phyloP scores from a whole-genome alignment of 2,888 invertebrate genomes.

The Campoplex capitator region DNA sequence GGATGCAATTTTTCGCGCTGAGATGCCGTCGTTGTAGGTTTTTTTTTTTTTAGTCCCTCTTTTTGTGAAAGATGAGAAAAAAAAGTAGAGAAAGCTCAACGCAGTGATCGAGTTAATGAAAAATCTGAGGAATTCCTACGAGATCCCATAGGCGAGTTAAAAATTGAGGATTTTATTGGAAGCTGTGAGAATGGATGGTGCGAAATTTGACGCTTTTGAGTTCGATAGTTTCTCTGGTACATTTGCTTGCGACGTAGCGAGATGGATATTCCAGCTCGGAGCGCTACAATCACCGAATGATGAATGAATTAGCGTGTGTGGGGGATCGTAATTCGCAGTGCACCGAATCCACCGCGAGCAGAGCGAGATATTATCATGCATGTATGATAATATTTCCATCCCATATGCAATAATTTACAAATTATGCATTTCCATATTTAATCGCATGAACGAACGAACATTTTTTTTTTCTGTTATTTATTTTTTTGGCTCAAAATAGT shows the following conservation, averaged over 20 bases:
- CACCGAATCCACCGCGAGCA: background rate
- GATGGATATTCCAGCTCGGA: conserved; percentile 28
- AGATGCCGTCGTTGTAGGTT: too few species aligned
- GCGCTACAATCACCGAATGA: conserved; percentile 35
- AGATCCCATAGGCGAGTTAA: background rate
- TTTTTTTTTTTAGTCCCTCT: too few species aligned
- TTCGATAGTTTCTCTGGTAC: background rate
- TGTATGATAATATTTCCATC: conserved; percentile 36
- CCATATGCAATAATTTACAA: conserved; percentile 32
- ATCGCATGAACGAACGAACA: conserved; percentile 13
- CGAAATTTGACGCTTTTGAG: background rate
- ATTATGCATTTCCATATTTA: conserved; percentile 26
- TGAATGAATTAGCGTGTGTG: conserved; percentile 57
- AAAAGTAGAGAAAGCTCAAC: background rate
- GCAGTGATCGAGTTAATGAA: background rate
- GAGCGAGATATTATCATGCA: conserved; percentile 39
- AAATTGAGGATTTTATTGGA: background rate
- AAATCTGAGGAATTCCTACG: background rate
- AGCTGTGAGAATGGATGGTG: background rate
- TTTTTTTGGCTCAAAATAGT: background rate
- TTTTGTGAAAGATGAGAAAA: too few species aligned
- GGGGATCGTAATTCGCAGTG: background rate
- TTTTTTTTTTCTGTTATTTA: background rate
- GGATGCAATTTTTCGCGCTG: too few species aligned
- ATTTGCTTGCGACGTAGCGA: background rate